Conservation (phyloP, 2,113 vertebrate genomes). For the Urocitellus parryii region DNA sequence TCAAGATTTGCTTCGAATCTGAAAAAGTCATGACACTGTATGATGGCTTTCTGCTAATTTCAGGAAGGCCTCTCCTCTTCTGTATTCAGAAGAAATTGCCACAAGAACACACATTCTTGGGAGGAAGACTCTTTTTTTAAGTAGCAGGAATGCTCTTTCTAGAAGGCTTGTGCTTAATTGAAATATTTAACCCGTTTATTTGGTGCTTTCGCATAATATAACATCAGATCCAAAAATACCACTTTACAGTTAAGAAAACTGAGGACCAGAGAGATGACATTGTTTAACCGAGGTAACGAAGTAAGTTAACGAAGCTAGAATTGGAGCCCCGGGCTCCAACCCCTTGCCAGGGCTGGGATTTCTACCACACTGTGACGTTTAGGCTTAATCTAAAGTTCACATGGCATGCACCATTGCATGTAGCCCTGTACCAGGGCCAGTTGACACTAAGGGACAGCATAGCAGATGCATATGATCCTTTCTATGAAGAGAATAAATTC, state of each 20-base stretch:
- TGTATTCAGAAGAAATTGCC: slow-evolving; percentile 36
- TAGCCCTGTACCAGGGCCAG: neutral
- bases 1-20: slow-evolving; percentile 41
- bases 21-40: slow-evolving; percentile 48
- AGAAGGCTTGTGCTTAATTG: neutral
- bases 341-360: neutral
- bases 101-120: neutral
- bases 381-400: neutral
- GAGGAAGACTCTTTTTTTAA: slow-evolving; percentile 19
- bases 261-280: neutral
- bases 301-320: neutral
- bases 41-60: slow-evolving; percentile 50
- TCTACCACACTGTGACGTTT: neutral
- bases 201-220: neutral
- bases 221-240: neutral
- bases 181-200: neutral
- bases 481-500: neutral
- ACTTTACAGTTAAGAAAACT: neutral
- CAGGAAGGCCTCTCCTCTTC: neutral
- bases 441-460: fast-evolving
- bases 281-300: neutral
- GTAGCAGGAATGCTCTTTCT: neutral
- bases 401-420: neutral
- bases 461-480: neutral
- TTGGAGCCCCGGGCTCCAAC: neutral